These are phyloP conservation scores for Gortyna flavago DNA, from an alignment of 2,888 invertebrate species.

Conservation along the genomic window DNA sequence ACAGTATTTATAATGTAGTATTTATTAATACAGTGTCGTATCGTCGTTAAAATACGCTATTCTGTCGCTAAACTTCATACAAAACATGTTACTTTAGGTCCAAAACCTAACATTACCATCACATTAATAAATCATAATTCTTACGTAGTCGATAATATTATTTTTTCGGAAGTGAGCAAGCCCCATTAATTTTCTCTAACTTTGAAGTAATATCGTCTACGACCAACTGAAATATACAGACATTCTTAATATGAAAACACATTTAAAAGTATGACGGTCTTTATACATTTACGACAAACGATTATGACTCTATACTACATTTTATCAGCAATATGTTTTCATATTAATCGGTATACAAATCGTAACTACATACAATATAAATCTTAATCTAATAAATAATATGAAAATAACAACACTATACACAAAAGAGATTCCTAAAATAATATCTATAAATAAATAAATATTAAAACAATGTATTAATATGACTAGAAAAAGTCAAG, in stretches of 20 bases:
- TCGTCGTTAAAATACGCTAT: conserved; percentile 32
- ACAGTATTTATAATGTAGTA: conserved; percentile 34
- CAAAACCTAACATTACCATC: conserved; percentile 59
- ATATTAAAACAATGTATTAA: conserved; percentile 29
- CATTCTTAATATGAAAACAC: conserved; percentile 57
- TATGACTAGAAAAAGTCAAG: conserved; percentile 30
- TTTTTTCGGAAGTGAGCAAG: conserved; percentile 82
- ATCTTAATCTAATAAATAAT: conserved; percentile 61
- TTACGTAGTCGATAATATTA: conserved; percentile 58
- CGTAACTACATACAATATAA: conserved; percentile 57
- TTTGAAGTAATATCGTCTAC: conserved; percentile 67
- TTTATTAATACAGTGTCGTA: conserved; percentile 32
- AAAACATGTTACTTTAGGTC: conserved; percentile 62
- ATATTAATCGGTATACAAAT: conserved; percentile 60
- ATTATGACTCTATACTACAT: conserved; percentile 37
- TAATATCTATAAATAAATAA: conserved; percentile 39
- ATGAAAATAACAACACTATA: conserved; percentile 49
- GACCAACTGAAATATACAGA: conserved; percentile 70
- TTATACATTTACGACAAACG: conserved; percentile 39
- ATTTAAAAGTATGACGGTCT: conserved; percentile 35
- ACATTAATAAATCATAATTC: conserved; percentile 52
- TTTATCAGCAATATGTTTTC: conserved; percentile 49
- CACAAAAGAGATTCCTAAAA: conserved; percentile 44
- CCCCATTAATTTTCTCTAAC: conserved; percentile 71
- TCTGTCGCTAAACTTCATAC: conserved; percentile 56